These are phyloP conservation scores for Hypomesus transpacificus DNA, from an alignment of 2,113 vertebrate species.

Conservation along the genomic window DNA sequence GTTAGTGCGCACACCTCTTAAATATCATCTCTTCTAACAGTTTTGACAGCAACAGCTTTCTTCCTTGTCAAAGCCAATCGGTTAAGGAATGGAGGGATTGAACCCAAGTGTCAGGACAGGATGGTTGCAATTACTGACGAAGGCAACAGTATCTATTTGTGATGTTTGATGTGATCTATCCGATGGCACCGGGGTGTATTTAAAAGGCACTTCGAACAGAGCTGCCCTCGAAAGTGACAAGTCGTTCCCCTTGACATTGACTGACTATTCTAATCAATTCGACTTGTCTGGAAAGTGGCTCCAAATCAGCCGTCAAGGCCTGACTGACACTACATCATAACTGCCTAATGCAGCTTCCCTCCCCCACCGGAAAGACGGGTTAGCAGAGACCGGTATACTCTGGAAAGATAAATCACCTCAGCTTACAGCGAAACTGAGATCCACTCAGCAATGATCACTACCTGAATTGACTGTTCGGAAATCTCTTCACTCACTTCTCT, in stretches of 20 bases:
- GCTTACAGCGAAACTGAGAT: conserved; percentile 27
- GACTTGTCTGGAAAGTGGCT: conserved; percentile 74
- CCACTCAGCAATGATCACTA: conserved; percentile 29
- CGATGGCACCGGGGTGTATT: conserved; percentile 75
- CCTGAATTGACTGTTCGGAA: conserved; percentile 10
- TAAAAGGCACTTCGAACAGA: conserved; percentile 72
- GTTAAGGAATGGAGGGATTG: conserved; percentile 69
- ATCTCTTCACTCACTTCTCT: not conserved
- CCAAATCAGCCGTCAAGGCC: conserved; percentile 66
- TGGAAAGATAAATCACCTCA: conserved; percentile 46
- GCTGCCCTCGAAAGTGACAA: conserved; percentile 77
- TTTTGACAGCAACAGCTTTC: conserved; percentile 77
- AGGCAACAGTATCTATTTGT: conserved; percentile 77
- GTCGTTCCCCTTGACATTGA: conserved; percentile 82
- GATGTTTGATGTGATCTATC: conserved; percentile 89
- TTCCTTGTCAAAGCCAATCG: conserved; percentile 80
- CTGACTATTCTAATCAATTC: conserved; percentile 89
- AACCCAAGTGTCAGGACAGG: conserved; percentile 78
- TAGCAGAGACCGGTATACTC: conserved; percentile 24
- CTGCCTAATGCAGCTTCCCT: conserved; percentile 52
- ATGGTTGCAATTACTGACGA: conserved; percentile 86
- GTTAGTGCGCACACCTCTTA: conserved; percentile 38
- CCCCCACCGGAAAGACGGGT: not conserved
- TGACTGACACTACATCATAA: conserved; percentile 69
- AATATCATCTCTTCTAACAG: conserved; percentile 68